Conservation (phyloP, 2,797 vertebrate species). For the Danio tinwini region DNA sequence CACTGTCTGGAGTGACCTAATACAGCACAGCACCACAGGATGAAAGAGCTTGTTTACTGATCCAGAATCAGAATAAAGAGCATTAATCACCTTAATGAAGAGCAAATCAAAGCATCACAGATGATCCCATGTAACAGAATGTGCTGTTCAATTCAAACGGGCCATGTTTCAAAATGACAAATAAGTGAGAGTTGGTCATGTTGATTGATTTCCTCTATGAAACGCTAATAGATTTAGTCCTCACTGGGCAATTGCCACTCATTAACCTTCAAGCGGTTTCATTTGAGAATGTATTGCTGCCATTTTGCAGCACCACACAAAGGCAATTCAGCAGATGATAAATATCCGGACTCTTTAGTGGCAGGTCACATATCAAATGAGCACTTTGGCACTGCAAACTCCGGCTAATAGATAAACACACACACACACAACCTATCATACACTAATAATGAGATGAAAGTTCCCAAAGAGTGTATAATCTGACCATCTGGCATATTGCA, state of each 20-base stretch:
- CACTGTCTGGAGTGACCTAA: slow-evolving; percentile 27
- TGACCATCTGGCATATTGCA: background rate
- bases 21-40: slow-evolving; percentile 6
- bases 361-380: slow-evolving; percentile 76
- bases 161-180: slow-evolving; percentile 82
- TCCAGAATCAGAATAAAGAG: slow-evolving; percentile 71
- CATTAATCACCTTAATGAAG: slow-evolving; percentile 79
- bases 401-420: slow-evolving; percentile 33
- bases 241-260: slow-evolving; percentile 79
- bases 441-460: slow-evolving; percentile 17
- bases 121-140: slow-evolving; percentile 77
- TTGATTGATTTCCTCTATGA: slow-evolving; percentile 83
- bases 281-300: slow-evolving; percentile 79
- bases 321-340: slow-evolving; percentile 80
- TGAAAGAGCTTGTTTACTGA: slow-evolving; percentile 43
- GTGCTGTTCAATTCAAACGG: slow-evolving; percentile 79
- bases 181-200: slow-evolving; percentile 75
- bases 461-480: background rate
- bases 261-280: slow-evolving; percentile 81
- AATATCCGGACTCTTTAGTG: slow-evolving; percentile 80
- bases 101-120: slow-evolving; percentile 81
- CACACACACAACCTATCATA: background rate
- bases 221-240: slow-evolving; percentile 83
- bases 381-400: slow-evolving; percentile 22
- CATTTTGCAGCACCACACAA: slow-evolving; percentile 80